Conservation (phyloP, 2,797 vertebrate genomes). For the Gallinago nigripennis region DNA sequence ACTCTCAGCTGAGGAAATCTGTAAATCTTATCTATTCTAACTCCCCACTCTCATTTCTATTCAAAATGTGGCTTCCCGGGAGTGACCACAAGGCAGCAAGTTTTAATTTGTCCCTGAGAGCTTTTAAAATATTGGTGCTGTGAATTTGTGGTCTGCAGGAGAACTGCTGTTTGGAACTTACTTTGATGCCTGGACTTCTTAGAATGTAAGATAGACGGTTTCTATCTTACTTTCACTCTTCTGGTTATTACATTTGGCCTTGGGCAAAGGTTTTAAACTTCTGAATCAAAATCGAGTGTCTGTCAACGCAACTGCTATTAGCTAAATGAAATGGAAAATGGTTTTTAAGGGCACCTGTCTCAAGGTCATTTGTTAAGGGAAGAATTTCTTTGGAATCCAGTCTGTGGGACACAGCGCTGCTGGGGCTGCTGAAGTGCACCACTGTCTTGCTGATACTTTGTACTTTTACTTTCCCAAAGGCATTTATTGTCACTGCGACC, state of each 20-base stretch:
- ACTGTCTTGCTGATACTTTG: neutral
- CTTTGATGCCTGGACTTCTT: neutral
- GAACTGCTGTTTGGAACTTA: neutral
- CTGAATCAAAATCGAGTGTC: neutral
- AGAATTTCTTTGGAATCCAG: neutral
- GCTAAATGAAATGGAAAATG: neutral
- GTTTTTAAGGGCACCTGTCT: neutral
- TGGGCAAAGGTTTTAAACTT: neutral
- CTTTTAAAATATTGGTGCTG: rapidly evolving
- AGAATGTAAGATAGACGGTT: neutral
- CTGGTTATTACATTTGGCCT: neutral
- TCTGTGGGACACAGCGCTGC: rapidly evolving
- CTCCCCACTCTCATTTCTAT: neutral
- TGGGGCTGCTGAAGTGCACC: neutral
- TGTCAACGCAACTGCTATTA: neutral
- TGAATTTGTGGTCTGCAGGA: neutral
- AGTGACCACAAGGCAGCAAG: neutral
- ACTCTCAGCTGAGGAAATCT: neutral
- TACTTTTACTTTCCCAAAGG: neutral
- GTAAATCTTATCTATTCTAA: neutral
- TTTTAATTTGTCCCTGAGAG: neutral
- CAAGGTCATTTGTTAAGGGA: slow-evolving; percentile 20
- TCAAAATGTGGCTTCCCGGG: neutral
- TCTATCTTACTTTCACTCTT: neutral
- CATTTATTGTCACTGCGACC: neutral